Evolutionary conservation across 92 coral and sea anemone genomes (phyloP), one percentile per base, ranked within the genome.

Genomic region (Isaurus tuberculatus): DNA sequence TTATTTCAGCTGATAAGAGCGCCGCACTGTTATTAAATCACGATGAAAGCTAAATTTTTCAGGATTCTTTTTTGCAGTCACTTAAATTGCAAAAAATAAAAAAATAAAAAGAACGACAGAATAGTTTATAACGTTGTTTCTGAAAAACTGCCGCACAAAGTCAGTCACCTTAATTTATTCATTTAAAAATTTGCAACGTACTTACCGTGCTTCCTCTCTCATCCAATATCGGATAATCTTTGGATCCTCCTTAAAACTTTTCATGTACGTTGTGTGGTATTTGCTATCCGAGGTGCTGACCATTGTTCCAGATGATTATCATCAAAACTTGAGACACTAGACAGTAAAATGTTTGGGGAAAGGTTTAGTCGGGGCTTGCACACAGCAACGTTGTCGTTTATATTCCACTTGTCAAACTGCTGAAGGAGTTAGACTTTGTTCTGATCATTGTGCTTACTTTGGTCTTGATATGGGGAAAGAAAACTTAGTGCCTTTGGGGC

Each of bases 181-280:
- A n/a, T n/a, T n/a, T n/a, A n/a, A n/a, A n/a, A n/a, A n/a, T n/a
- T n/a, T n/a, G n/a, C n/a, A n/a, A n/a, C n/a, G n/a, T n/a, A 37
- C 43, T n/a, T 85, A 89, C 89, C 92, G 79, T 48, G 89, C 80
- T 46, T 89, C 92, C 27, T 80, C 86, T 60, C 92, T 79, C 79
- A 89, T 85, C 92, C 92, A 89, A 17, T 79, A 58, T 31, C 92
- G 28, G 22, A 85, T 78, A 5, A 89, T 83, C 1, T 71, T 63
- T 29, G 91, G 91, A 8, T 77, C 72, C 28, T 87, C 80, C 29
- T 77, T 88, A 10, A 32, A 22, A 1, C 58, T 49, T 26, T 84
- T 78, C 31, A 84, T 60, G 40, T 88, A 88, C 8, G 80, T 74
- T 19, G 89, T 78, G 2, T 74, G 57, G 10, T 32, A 27, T 23